Evolutionary conservation across 2,888 invertebrate species (phyloP), one percentile per base, ranked within the genome.

Genomic region (Allacma fusca): DNA sequence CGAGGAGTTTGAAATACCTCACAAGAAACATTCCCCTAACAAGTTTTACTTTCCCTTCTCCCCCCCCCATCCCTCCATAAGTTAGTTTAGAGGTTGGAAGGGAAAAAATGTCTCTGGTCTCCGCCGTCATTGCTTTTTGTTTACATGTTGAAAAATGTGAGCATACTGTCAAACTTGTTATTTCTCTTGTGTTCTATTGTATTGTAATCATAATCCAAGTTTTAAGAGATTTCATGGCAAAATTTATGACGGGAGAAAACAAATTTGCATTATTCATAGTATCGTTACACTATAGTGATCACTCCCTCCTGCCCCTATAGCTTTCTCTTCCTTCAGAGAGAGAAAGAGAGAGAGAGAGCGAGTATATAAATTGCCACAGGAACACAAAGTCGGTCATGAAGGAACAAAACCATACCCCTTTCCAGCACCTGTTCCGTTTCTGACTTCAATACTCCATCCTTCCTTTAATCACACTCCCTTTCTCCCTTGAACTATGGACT

Each of bases 121-220:
- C 50, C 2, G 50, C 50, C 50, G 50, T 50, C 50, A 50, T 50
- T 50, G 50, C 50, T 50, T 50, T 50, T 50, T 50, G 50, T 50
- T 50, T 50, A 50, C 50, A 50, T 19, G 50, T 50, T 50, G 50
- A 50, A 50, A 50, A 50, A 50, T 50, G 50, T 50, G 50, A 50
- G 50, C 9, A 50, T 50, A 50, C 2, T 50, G 50, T 50, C 50
- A 50, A 50, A 50, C 50, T 50, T 50, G 50, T 50, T 50, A 50
- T 50, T 50, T 50, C 19, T n/a, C 50, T n/a, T 9, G 19, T n/a
- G 50, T n/a, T 50, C 50, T n/a, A 50, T 50, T 16, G 19, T n/a
- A 50, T 50, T 50, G 50, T 50, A 50, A 50, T 5, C 50, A 50
- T 50, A 50, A n/a, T n/a, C 50, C 50, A 16, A 50, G 50, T 50